Base-by-base conservation (phyloP, 2,888 invertebrate genomes). In the Drosophila neutralis region DNA sequence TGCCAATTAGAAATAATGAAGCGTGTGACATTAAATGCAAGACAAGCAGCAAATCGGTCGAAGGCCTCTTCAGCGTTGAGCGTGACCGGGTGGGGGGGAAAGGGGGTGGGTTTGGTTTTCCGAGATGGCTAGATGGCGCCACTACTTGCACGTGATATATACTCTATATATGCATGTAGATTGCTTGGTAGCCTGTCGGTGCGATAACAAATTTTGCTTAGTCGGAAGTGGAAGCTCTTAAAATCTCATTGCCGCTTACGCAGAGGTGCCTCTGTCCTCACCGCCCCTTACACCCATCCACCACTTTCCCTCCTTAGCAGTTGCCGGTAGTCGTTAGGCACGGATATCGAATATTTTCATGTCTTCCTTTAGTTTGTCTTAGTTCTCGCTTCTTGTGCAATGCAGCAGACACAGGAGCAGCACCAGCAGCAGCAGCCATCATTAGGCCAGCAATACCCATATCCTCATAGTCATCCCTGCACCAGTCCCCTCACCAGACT, bases 331-430 rank as follows among this genome's bases (percentile, higher is more conserved):
- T 85, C 85, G 85, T 85, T 89, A 85, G 85, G 89, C 88, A 87
- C 83, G 87, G 87, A 87, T 87, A 87, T 87, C 83, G 87, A 90
- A 87, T 83, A 87, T 88, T 86, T 87, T 84, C 90, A 87, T 90
- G 90, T 90, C 87, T 87, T 90, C 87, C 90, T 90, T 90, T 86
- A 90, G 87, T 87, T 87, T 87, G 87, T 90, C 87, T 90, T 83
- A 83, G 83, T 77, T 70, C 63, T 62, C 36, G 58, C 56, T 48
- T 40, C 61, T 45, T 72, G 73, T 73, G 76, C 74, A 71, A 68
- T 76, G 78, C 77, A 74, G 49, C 58, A 63, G 42, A 42, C 8
- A 51, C 61, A 45, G 61, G 15, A 11, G n/a, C 24, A 29, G 36
- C 57, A 56, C 31, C 56, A 61, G 58, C 15, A 11, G 31, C 31